These are phyloP conservation scores for Caenorhabditis afra DNA, from an alignment of 2,888 invertebrate species.

Conservation along the genomic window DNA sequence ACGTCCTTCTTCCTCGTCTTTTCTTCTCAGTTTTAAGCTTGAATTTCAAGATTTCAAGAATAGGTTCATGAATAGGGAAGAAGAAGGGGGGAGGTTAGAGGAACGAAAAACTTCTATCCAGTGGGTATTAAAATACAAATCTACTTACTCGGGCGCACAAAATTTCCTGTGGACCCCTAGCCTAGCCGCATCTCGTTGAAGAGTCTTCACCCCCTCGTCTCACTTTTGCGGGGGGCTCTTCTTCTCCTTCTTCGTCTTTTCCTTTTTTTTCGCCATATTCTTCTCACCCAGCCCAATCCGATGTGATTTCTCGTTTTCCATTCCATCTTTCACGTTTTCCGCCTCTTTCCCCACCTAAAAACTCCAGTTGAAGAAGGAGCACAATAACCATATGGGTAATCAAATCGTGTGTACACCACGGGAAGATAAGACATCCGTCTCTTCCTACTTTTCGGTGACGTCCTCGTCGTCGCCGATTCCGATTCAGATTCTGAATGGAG, in stretches of 20 bases:
- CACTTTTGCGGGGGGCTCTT: conserved; percentile 8
- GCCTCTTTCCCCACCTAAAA: no score
- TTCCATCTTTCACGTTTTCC: no score
- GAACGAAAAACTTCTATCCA: conserved; percentile 19
- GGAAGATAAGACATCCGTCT: conserved; percentile 48
- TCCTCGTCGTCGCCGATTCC: no score
- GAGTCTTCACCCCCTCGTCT: not conserved
- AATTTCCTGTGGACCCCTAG: conserved; percentile 47
- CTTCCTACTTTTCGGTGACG: conserved; percentile 60
- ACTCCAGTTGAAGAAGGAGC: no score
- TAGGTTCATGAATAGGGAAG: no score
- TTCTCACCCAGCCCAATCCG: conserved; percentile 21
- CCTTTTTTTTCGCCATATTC: conserved; percentile 15
- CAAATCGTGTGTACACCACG: conserved; percentile 48
- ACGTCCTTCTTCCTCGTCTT: no score
- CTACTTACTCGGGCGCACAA: conserved; percentile 46
- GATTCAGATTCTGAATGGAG: no score
- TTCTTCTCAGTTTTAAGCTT: not conserved
- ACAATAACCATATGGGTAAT: conserved; percentile 44
- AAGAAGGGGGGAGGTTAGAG: no score
- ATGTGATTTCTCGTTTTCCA: conserved; percentile 28
- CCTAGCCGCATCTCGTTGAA: conserved; percentile 10
- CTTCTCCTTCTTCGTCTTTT: conserved; percentile 11
- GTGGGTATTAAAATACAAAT: conserved; percentile 64
- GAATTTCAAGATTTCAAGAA: no score